These are phyloP conservation scores for Eledone cirrhosa DNA, from an alignment of 2,888 invertebrate genomes.

Conservation along the genomic window DNA sequence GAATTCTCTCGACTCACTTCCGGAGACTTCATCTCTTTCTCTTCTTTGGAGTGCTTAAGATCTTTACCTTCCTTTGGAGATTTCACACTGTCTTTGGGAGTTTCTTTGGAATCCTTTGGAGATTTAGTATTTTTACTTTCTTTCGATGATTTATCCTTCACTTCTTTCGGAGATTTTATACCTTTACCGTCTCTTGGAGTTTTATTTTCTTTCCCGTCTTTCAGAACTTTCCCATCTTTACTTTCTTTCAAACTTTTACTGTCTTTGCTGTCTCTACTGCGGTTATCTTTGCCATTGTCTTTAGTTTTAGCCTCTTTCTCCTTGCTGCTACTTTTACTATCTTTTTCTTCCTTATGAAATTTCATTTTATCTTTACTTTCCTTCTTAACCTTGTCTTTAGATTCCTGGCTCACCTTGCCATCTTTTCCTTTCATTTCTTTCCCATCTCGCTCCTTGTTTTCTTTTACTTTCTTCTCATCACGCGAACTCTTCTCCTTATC, in stretches of 20 bases:
- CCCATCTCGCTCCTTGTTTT: neutral
- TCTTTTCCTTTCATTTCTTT: neutral
- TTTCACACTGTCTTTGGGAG: slow-evolving; percentile 1
- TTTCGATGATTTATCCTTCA: neutral
- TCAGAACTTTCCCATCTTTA: neutral
- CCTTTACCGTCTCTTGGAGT: neutral
- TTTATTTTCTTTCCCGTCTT: neutral
- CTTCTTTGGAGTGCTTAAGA: neutral
- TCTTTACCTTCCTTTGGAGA: slow-evolving; percentile 10
- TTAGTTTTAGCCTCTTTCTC: neutral
- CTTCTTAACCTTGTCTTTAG: neutral
- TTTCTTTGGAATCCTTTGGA: neutral
- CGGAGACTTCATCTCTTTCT: slow-evolving; percentile 4
- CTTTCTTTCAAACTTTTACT: neutral
- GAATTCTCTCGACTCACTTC: neutral
- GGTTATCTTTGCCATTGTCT: neutral
- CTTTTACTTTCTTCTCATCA: slow-evolving; percentile 1
- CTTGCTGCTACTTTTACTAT: neutral
- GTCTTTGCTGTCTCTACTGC: neutral
- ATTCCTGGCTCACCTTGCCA: neutral
- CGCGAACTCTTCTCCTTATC: neutral
- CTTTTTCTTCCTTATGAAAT: neutral
- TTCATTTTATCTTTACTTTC: slow-evolving; percentile 1
- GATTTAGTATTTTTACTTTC: neutral
- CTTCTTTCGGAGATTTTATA: neutral